Evolutionary conservation across 2,113 vertebrate genomes (phyloP).

Genomic region (Mus spicilegus): DNA sequence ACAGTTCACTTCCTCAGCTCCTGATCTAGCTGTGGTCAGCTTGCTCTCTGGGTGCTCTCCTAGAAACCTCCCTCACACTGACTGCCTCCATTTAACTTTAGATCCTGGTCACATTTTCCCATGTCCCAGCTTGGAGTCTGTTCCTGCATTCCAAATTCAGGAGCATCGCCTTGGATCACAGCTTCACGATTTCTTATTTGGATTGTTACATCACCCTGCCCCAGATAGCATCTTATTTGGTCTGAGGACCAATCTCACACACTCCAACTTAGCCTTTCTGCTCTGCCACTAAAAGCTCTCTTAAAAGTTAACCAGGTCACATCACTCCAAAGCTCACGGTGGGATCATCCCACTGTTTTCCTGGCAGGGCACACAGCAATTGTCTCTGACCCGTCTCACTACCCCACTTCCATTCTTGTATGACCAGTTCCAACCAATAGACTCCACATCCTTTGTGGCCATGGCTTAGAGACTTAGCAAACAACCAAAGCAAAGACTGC

Average conservation of each 20-base stretch:
- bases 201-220: background rate
- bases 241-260: background rate
- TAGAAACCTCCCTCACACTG: background rate
- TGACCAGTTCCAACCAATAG: background rate
- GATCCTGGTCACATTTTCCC: background rate
- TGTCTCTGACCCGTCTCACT: background rate
- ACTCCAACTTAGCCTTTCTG: background rate
- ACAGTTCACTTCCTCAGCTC: background rate
- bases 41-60: background rate
- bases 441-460: background rate
- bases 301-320: background rate
- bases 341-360: background rate
- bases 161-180: background rate
- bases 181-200: background rate
- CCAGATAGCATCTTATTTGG: background rate
- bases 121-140: background rate
- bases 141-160: background rate
- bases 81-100: background rate
- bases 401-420: background rate
- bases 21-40: background rate
- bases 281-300: background rate
- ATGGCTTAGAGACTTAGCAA: background rate
- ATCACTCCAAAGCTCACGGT: background rate
- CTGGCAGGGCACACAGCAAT: background rate
- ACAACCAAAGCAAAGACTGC: background rate